phyloP scores from a whole-genome alignment of 2,113 vertebrate genomes.

The Octodon degus region DNA sequence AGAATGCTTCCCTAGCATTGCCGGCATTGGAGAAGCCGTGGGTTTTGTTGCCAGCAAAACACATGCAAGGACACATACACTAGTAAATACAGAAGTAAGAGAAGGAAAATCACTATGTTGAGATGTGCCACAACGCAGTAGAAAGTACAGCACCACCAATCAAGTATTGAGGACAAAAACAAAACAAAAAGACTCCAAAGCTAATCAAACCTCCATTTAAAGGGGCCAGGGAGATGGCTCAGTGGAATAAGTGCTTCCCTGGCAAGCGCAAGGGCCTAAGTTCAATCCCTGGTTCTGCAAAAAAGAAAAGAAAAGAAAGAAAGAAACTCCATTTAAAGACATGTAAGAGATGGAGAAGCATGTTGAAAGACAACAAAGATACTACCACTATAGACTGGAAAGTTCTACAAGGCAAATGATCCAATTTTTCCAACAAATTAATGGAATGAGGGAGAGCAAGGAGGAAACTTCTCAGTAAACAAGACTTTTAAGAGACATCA shows the following conservation, averaged over 20 bases:
- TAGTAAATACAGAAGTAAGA: constrained; percentile 27
- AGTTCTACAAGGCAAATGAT: constrained; percentile 61
- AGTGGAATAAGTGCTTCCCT: no score
- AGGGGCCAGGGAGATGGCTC: no score
- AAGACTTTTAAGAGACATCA: neutral
- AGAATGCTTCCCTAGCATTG: neutral
- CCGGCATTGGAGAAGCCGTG: neutral
- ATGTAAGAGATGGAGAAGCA: constrained; percentile 35
- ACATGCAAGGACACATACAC: neutral
- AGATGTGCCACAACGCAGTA: neutral
- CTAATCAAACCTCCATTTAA: constrained; percentile 30
- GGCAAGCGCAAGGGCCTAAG: no score
- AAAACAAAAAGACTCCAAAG: constrained; percentile 35
- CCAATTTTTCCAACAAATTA: constrained; percentile 53
- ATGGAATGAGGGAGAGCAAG: neutral
- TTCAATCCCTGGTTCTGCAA: no score
- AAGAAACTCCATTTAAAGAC: constrained; percentile 53
- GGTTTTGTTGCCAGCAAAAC: neutral
- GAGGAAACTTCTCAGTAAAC: neutral
- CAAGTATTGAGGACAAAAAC: neutral
- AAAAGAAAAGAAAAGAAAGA: no score
- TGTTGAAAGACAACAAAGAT: constrained; percentile 35
- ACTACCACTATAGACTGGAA: constrained; percentile 58
- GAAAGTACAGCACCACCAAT: neutral
- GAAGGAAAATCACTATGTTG: constrained; percentile 44